Evolutionary conservation across 2,113 vertebrate species (phyloP).

Genomic region (Opisthocomus hoazin): DNA sequence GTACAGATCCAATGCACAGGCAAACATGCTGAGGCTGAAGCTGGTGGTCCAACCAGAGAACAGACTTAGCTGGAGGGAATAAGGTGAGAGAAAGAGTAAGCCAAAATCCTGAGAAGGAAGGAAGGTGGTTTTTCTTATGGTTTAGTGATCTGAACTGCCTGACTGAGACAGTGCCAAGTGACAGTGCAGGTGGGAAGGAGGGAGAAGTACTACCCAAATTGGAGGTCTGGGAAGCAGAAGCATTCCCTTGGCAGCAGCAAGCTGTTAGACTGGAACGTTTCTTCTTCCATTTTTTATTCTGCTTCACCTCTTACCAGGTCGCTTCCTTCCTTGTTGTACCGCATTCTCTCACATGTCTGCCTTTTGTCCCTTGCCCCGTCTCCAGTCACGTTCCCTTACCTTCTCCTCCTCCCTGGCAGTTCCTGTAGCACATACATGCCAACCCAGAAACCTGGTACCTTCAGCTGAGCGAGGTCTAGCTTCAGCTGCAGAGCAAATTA

Average conservation of each 20-base stretch:
- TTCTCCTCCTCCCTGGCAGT: background rate
- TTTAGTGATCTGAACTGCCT: background rate
- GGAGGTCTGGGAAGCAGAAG: background rate
- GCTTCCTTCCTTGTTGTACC: background rate
- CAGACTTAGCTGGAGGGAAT: background rate
- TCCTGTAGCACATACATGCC: background rate
- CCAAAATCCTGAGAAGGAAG: background rate
- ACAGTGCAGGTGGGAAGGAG: rapidly evolving
- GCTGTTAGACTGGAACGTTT: background rate
- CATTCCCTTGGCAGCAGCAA: background rate
- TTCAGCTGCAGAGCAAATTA: background rate
- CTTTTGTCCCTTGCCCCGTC: background rate
- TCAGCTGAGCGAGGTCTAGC: background rate
- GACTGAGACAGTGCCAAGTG: background rate
- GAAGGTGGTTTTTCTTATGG: background rate
- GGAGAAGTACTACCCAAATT: background rate
- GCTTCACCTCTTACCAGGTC: background rate
- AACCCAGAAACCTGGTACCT: background rate
- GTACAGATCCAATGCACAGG: background rate
- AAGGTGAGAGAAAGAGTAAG: background rate
- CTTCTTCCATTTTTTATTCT: background rate
- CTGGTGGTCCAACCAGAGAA: background rate
- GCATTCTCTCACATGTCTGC: background rate
- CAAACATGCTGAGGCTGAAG: background rate
- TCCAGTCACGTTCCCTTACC: background rate